Percentiles rank a stretch among this genome's conserved stretches.
Evolutionary conservation across 2,113 vertebrate genomes (phyloP).

Genomic region (Atlantisia rogersi): DNA sequence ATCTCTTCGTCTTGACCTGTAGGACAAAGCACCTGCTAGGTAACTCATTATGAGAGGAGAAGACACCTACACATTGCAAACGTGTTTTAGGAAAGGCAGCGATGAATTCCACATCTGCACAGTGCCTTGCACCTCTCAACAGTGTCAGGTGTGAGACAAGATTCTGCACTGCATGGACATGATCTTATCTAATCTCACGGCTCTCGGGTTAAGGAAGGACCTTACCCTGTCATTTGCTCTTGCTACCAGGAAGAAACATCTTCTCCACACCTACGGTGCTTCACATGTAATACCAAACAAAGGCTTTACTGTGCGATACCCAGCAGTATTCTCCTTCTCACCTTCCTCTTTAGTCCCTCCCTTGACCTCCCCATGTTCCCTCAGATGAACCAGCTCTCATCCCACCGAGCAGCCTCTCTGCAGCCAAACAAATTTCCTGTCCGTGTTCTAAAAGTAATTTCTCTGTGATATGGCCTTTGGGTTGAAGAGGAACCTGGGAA

Average conservation of each 20-base stretch:
- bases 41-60: not conserved
- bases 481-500: not conserved
- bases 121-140: not conserved
- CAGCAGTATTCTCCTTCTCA: not conserved
- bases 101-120: not conserved
- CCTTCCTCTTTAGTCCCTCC: not conserved
- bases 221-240: not conserved
- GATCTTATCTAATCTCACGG: not conserved
- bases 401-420: not conserved
- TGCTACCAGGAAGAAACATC: not conserved
- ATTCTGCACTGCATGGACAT: not conserved
- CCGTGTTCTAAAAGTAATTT: accelerated
- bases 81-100: not conserved
- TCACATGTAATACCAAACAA: not conserved
- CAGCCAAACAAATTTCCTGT: not conserved
- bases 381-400: not conserved
- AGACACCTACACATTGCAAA: not conserved
- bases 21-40: not conserved
- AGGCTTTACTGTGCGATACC: not conserved
- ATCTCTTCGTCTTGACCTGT: accelerated
- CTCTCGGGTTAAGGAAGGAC: not conserved
- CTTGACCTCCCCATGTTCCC: not conserved
- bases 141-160: not conserved
- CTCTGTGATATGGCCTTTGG: not conserved
- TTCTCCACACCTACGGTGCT: not conserved